phyloP scores from a whole-genome alignment of 2,888 invertebrate species.

The Crocallis elinguaria region DNA sequence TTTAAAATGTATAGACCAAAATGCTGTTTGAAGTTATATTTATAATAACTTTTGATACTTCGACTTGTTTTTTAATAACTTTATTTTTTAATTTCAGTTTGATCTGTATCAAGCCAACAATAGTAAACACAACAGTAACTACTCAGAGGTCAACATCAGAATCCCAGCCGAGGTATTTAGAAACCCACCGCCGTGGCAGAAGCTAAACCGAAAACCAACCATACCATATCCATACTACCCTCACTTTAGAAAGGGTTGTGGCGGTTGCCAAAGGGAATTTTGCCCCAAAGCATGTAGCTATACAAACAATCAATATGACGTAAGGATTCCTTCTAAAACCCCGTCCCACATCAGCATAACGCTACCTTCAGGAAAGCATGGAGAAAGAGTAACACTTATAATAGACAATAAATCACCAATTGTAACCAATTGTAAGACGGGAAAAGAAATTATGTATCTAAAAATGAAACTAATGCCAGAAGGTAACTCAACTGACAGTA shows the following conservation, averaged over 20 bases:
- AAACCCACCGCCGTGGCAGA: not conserved
- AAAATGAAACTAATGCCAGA: conserved; percentile 7
- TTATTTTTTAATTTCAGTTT: conserved; percentile 25
- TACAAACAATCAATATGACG: conserved; percentile 12
- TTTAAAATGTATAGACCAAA: too few relatives aligned
- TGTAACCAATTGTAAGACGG: conserved; percentile 9
- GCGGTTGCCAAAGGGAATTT: conserved; percentile 12
- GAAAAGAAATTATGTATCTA: conserved; percentile 20
- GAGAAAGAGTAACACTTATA: conserved; percentile 44
- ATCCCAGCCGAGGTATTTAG: conserved; percentile 11
- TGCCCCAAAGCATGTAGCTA: conserved; percentile 14
- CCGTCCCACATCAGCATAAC: conserved; percentile 33
- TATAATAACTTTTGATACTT: not conserved
- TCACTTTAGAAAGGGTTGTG: conserved; percentile 25
- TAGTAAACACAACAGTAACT: conserved; percentile 1
- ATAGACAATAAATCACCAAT: not conserved
- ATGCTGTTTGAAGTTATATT: too few relatives aligned
- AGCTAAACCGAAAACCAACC: not conserved
- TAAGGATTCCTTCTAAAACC: conserved; percentile 18
- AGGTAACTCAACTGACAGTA: not conserved
- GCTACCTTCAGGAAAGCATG: conserved; percentile 32
- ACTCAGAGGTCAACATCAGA: conserved; percentile 14
- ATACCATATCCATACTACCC: conserved; percentile 9
- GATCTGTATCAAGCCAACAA: conserved; percentile 4
- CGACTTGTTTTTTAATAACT: not conserved